These are phyloP conservation scores for Sebastes minor DNA, from an alignment of 2,797 vertebrate species.

Conservation along the genomic window DNA sequence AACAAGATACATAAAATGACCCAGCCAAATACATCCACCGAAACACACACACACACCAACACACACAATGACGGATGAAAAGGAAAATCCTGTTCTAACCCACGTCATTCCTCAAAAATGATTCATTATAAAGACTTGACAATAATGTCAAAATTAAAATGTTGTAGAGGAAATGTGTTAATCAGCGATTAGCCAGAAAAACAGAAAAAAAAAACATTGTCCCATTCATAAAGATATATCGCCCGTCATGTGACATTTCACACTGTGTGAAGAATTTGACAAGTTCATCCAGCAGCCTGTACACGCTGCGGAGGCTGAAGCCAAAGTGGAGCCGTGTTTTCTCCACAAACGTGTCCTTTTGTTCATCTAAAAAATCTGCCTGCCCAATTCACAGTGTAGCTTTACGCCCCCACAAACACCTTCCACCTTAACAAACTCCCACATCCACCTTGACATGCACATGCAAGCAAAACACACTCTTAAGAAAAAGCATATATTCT, in stretches of 20 bases:
- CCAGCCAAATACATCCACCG: neutral
- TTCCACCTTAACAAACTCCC: conserved; percentile 50
- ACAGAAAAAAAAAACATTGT: neutral
- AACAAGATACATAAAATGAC: neutral
- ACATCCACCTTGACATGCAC: conserved; percentile 37
- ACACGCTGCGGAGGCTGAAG: conserved; percentile 19
- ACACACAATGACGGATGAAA: neutral
- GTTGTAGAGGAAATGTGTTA: neutral
- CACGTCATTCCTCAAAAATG: neutral
- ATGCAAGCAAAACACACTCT: neutral
- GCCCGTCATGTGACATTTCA: conserved; percentile 13
- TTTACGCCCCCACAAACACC: conserved; percentile 45
- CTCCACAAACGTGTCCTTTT: conserved; percentile 23
- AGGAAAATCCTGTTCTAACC: conserved; percentile 2
- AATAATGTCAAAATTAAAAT: conserved; percentile 1
- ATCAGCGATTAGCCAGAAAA: neutral
- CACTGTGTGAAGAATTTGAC: neutral
- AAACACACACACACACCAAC: neutral
- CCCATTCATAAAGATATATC: neutral
- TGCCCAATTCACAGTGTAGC: conserved; percentile 14
- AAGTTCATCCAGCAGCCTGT: conserved; percentile 17
- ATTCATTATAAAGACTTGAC: neutral
- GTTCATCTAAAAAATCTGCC: conserved; percentile 15
- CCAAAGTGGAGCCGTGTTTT: conserved; percentile 1
- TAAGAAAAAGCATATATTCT: neutral